Evolutionary conservation across 2,797 vertebrate species (phyloP).

Genomic region (Hoplostethus mediterraneus): DNA sequence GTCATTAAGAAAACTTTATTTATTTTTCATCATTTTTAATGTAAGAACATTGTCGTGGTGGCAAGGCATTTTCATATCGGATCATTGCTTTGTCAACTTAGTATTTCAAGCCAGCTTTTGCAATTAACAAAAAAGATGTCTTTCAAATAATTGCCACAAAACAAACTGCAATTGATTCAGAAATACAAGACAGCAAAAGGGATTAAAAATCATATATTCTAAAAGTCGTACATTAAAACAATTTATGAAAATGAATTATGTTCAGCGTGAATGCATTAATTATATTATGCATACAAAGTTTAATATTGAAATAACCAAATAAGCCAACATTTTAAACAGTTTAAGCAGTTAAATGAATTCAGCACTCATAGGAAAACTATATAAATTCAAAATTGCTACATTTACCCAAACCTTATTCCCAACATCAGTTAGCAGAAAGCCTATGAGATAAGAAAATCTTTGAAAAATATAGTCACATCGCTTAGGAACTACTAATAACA

Average conservation of each 20-base stretch:
- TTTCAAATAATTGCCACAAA: conserved; percentile 14
- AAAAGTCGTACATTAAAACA: conserved; percentile 40
- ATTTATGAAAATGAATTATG: conserved; percentile 32
- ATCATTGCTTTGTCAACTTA: conserved; percentile 33
- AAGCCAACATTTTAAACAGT: conserved; percentile 42
- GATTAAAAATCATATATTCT: conserved; percentile 15
- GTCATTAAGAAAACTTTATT: conserved; percentile 54
- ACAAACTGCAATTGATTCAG: conserved; percentile 14
- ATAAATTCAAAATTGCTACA: conserved; percentile 2
- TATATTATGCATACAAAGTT: conserved; percentile 13
- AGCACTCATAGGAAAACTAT: not conserved
- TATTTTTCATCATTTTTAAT: conserved; percentile 33
- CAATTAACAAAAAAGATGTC: conserved; percentile 17
- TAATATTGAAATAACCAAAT: conserved; percentile 44
- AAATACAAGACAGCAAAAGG: conserved; percentile 11
- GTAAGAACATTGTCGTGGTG: conserved; percentile 33
- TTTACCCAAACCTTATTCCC: not conserved
- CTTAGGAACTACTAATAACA: conserved; percentile 15
- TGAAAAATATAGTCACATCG: conserved; percentile 22
- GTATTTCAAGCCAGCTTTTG: conserved; percentile 32
- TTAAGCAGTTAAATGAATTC: conserved; percentile 7
- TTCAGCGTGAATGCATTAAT: conserved; percentile 17
- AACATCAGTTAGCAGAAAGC: conserved; percentile 27
- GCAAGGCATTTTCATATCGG: not conserved
- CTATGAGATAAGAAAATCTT: conserved; percentile 34